Evolutionary conservation across 2,113 vertebrate species (phyloP).

Genomic region (Oryzias melastigma): DNA sequence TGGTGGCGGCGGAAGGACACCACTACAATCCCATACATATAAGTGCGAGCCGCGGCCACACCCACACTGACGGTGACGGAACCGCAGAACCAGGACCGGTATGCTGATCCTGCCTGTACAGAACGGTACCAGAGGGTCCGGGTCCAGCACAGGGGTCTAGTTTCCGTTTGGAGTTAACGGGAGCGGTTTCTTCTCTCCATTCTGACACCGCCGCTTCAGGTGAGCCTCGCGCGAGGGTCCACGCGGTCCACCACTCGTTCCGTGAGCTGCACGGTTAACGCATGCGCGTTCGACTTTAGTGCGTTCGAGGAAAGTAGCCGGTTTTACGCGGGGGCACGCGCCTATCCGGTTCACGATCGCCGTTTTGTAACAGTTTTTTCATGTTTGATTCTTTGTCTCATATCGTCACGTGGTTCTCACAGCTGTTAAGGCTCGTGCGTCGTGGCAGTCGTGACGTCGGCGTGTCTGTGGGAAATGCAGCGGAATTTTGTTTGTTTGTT

Average conservation of each 20-base stretch:
- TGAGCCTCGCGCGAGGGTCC: not conserved
- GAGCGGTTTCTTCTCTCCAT: conserved; percentile 1
- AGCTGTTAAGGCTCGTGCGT: too few relatives aligned
- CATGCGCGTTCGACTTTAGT: not conserved
- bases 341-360: not conserved
- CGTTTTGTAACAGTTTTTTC: not conserved
- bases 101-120: conserved; percentile 37
- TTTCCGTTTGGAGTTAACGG: conserved; percentile 13
- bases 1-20: conserved; percentile 50
- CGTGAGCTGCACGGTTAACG: not conserved
- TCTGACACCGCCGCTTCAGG: not conserved
- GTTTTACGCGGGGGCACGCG: not conserved
- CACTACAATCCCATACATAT: conserved; percentile 33
- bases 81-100: not conserved
- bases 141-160: not conserved
- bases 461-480: not conserved
- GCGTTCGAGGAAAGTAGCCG: not conserved
- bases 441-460: not conserved
- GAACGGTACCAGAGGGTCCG: conserved; percentile 20
- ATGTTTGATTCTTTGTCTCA: not conserved
- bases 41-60: conserved; percentile 60
- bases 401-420: too few relatives aligned
- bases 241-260: not conserved
- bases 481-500: not conserved
- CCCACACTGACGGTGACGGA: conserved; percentile 58